Conservation (phyloP, 2,888 invertebrate genomes). For the Ryuthela nishihirai region DNA sequence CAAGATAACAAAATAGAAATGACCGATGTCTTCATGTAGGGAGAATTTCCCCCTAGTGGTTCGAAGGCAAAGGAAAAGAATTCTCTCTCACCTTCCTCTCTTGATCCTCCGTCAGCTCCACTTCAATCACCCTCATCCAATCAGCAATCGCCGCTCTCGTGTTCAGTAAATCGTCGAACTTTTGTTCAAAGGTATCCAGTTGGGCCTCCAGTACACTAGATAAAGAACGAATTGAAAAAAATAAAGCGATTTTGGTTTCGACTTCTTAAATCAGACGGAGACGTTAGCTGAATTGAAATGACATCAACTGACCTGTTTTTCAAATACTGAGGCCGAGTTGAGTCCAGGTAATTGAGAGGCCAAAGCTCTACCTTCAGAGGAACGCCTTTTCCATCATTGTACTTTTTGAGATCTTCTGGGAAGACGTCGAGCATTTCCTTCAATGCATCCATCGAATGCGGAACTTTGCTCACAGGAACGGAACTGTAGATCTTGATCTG, state of each 20-base stretch:
- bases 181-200: constrained; percentile 21
- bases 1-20: too few species aligned
- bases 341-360: constrained; percentile 23
- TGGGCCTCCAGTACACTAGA: constrained; percentile 15
- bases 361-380: constrained; percentile 30
- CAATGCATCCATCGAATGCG: constrained; percentile 22
- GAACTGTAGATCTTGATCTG: constrained; percentile 33
- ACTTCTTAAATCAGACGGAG: neutral
- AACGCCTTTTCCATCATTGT: constrained; percentile 21
- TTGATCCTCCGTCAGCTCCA: constrained; percentile 15
- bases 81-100: constrained; percentile 19
- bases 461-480: constrained; percentile 20
- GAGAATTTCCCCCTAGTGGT: too few species aligned
- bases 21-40: too few species aligned
- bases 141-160: constrained; percentile 21
- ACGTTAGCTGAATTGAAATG: neutral
- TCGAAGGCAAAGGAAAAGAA: neutral
- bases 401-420: constrained; percentile 13
- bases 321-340: neutral
- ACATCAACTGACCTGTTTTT: constrained; percentile 29
- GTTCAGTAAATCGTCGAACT: constrained; percentile 28
- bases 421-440: constrained; percentile 11
- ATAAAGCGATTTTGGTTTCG: neutral
- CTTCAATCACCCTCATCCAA: constrained; percentile 21
- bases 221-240: neutral